phyloP scores from a whole-genome alignment of 2,113 vertebrate genomes.

The Catharus minimus region DNA sequence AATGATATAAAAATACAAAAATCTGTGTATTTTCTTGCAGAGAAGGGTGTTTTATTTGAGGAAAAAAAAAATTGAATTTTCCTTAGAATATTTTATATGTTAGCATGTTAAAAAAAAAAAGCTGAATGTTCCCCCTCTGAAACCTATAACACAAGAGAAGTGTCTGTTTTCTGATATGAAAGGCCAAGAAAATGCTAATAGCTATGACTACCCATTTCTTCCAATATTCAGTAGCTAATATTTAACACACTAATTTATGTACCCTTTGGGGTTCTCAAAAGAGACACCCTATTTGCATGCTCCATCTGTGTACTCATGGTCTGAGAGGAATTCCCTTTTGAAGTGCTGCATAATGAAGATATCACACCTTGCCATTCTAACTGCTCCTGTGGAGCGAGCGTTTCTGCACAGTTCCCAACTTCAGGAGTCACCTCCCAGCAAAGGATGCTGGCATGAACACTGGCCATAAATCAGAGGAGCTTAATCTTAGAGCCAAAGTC shows the following conservation, averaged over 20 bases:
- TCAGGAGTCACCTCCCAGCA: not conserved
- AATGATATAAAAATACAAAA: not conserved
- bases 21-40: not conserved
- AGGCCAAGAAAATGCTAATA: not conserved
- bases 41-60: not conserved
- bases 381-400: fast-evolving
- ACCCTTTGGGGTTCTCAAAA: not conserved
- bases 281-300: not conserved
- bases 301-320: fast-evolving
- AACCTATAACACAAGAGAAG: not conserved
- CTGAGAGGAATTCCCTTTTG: not conserved
- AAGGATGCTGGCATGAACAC: not conserved
- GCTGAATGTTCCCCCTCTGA: not conserved
- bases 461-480: not conserved
- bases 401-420: not conserved
- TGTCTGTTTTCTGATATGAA: not conserved
- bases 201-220: not conserved
- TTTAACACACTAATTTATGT: not conserved
- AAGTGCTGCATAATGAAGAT: not conserved
- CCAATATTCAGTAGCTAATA: not conserved
- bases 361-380: not conserved
- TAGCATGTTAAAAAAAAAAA: not conserved
- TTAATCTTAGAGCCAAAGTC: not conserved
- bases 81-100: not conserved
- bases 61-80: not conserved